Evolutionary conservation across 2,797 vertebrate genomes (phyloP).

Genomic region (Tapera naevia): DNA sequence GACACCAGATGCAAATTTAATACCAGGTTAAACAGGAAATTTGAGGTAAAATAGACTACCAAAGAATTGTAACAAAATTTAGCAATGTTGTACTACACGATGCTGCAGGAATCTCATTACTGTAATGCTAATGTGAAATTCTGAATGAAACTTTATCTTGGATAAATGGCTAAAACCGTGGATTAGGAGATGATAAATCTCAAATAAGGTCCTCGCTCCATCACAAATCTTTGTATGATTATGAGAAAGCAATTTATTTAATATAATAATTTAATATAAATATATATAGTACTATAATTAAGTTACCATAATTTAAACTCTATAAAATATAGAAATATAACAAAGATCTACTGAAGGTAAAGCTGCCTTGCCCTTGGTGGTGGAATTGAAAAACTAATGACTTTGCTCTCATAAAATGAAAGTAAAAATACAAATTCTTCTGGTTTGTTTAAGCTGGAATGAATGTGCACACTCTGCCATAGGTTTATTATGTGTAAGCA

Average conservation of each 20-base stretch:
- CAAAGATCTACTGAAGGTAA: background rate
- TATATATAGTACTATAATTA: background rate
- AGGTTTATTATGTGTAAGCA: background rate
- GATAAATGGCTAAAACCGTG: background rate
- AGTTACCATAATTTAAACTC: background rate
- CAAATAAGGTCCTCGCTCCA: background rate
- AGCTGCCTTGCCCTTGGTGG: background rate
- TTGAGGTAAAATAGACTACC: background rate
- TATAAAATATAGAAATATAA: background rate
- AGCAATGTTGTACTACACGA: background rate
- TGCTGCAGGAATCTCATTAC: background rate
- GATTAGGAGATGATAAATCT: background rate
- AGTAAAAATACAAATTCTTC: background rate
- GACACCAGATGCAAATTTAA: background rate
- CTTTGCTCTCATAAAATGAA: background rate
- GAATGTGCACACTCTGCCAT: background rate
- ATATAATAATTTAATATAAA: background rate
- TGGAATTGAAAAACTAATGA: background rate
- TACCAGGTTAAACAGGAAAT: background rate
- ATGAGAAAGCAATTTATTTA: background rate
- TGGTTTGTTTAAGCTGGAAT: background rate
- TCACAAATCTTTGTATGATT: background rate
- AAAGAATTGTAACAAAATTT: background rate
- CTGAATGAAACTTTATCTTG: background rate
- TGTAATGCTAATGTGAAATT: background rate